Evolutionary conservation across 2,113 vertebrate species (phyloP).

Genomic region (Caloenas nicobarica): DNA sequence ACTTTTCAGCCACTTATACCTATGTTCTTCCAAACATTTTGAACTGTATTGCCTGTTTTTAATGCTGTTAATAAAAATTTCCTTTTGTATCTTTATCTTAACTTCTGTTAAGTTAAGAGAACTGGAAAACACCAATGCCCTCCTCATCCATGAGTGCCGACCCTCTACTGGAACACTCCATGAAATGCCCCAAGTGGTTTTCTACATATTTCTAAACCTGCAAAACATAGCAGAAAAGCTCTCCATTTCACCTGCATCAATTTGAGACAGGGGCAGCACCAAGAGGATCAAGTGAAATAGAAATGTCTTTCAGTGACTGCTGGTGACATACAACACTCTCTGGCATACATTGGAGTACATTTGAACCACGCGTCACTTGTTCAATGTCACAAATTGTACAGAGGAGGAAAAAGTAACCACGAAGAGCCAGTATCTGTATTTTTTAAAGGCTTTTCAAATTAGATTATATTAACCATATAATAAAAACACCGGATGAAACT

Average conservation of each 20-base stretch:
- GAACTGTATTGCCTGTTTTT: background rate
- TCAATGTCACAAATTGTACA: background rate
- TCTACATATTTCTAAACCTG: background rate
- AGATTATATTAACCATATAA: background rate
- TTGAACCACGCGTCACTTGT: background rate
- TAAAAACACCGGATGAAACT: background rate
- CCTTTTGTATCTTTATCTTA: background rate
- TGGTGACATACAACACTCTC: background rate
- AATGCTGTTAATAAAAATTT: background rate
- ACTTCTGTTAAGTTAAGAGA: background rate
- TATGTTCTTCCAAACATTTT: background rate
- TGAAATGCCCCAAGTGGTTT: background rate
- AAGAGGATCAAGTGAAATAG: background rate
- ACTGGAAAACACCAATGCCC: background rate
- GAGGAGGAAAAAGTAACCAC: background rate
- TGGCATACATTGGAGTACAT: accelerated
- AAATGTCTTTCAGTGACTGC: background rate
- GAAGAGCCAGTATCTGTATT: background rate
- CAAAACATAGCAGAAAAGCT: background rate
- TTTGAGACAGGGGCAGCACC: background rate
- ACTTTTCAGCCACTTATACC: background rate
- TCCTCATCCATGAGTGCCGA: background rate
- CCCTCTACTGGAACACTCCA: background rate
- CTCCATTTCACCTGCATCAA: background rate
- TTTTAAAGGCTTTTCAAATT: background rate